These are phyloP conservation scores for Lamellibrachia columna DNA, from an alignment of 2,888 invertebrate genomes.

Conservation along the genomic window DNA sequence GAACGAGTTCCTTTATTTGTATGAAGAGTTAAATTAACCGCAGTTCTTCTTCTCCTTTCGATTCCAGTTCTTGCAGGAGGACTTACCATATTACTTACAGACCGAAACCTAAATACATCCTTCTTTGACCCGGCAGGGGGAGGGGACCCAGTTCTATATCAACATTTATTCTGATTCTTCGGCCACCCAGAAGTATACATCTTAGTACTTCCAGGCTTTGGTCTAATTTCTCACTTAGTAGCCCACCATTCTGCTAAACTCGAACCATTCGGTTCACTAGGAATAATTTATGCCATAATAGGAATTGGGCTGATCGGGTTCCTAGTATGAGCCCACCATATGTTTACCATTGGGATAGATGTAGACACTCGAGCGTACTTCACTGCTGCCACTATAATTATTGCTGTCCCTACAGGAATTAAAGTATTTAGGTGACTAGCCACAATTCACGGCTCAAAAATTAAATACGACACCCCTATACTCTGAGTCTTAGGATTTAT, in stretches of 20 bases:
- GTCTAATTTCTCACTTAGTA: conserved; percentile 83
- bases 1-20: conserved; percentile 79
- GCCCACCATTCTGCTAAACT: conserved; percentile 73
- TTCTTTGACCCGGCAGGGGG: conserved; percentile 85
- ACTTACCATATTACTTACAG: conserved; percentile 81
- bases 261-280: conserved; percentile 77
- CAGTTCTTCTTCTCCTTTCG: conserved; percentile 74
- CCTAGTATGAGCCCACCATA: conserved; percentile 86
- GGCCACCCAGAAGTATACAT: conserved; percentile 88
- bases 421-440: conserved; percentile 84
- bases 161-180: conserved; percentile 89
- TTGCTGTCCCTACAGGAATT: conserved; percentile 86
- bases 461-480: conserved; percentile 72
- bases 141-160: conserved; percentile 82
- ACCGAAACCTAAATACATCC: conserved; percentile 82
- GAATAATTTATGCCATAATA: conserved; percentile 83
- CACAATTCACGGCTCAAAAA: conserved; percentile 75
- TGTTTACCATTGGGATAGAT: conserved; percentile 86
- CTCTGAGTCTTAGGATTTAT: conserved; percentile 80
- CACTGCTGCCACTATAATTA: conserved; percentile 85
- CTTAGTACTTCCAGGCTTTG: conserved; percentile 85
- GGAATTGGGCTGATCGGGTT: conserved; percentile 84
- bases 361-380: conserved; percentile 86
- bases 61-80: conserved; percentile 82
- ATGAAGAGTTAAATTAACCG: conserved; percentile 78